Evolutionary conservation across 2,113 vertebrate genomes (phyloP).

Genomic region (Rhineura floridana): DNA sequence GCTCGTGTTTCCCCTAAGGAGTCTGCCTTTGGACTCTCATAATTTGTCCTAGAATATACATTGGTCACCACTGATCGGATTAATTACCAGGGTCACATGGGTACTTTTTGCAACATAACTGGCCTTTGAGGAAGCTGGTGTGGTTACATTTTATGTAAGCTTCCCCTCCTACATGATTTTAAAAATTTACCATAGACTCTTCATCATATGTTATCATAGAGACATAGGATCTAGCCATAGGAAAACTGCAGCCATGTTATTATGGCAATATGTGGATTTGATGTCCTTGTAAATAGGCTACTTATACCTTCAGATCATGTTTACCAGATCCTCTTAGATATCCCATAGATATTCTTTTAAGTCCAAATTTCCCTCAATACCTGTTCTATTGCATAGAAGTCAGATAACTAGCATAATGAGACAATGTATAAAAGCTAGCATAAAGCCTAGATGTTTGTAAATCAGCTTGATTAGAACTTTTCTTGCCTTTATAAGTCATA

Average conservation of each 20-base stretch:
- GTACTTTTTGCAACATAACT: background rate
- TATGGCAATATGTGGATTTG: background rate
- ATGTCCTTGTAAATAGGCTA: background rate
- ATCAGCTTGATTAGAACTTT: conserved; percentile 21
- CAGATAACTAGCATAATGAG: conserved; percentile 11
- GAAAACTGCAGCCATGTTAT: background rate
- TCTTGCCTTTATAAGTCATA: conserved; percentile 46
- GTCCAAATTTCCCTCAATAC: background rate
- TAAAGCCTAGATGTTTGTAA: conserved; percentile 30
- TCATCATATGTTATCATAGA: background rate
- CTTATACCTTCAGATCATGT: background rate
- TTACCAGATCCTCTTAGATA: background rate
- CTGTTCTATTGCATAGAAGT: background rate
- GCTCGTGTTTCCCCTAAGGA: background rate
- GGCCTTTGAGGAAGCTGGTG: background rate
- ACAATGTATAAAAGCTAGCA: conserved; percentile 2
- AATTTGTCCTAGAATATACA: background rate
- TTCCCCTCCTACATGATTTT: background rate
- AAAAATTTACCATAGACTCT: background rate
- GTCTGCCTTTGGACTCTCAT: background rate
- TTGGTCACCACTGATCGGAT: background rate
- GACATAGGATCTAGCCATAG: background rate
- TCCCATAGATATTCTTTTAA: background rate
- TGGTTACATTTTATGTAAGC: background rate
- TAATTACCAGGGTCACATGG: background rate